These are phyloP conservation scores for Panthera uncia DNA, from an alignment of 2,113 vertebrate genomes.

Conservation along the genomic window DNA sequence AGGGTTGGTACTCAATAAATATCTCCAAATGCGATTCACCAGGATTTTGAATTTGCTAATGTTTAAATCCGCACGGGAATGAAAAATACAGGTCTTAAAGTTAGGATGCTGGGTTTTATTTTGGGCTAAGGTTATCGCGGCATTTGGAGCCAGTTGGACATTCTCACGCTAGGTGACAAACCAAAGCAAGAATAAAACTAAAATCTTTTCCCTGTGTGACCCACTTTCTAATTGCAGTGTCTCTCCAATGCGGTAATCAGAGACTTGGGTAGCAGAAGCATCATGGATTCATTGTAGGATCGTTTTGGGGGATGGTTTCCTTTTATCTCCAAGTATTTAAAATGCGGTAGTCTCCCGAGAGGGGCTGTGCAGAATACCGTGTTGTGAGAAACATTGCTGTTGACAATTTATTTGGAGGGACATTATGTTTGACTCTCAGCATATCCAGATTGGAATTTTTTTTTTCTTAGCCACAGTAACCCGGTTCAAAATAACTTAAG, in stretches of 20 bases:
- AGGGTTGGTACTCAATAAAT: background rate
- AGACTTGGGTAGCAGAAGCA: background rate
- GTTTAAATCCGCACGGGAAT: background rate
- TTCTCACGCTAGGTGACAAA: background rate
- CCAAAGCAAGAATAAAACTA: background rate
- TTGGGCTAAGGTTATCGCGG: background rate
- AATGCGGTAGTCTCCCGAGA: too few species aligned
- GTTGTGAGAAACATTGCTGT: background rate
- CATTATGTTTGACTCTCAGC: too few species aligned
- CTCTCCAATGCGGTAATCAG: too few species aligned
- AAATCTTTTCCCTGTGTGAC: background rate
- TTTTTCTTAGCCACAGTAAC: background rate
- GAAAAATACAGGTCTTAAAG: background rate
- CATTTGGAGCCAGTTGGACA: background rate
- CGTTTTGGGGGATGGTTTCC: background rate
- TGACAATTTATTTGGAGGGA: background rate
- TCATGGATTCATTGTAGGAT: rapidly evolving
- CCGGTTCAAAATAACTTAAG: background rate
- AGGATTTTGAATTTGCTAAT: background rate
- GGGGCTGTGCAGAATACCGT: rapidly evolving
- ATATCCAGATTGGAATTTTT: too few species aligned
- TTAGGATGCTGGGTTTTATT: background rate
- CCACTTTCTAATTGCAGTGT: background rate
- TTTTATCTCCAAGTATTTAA: background rate
- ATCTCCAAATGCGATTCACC: background rate